Conservation (phyloP, 2,113 vertebrate species). For the Nibea albiflora region DNA sequence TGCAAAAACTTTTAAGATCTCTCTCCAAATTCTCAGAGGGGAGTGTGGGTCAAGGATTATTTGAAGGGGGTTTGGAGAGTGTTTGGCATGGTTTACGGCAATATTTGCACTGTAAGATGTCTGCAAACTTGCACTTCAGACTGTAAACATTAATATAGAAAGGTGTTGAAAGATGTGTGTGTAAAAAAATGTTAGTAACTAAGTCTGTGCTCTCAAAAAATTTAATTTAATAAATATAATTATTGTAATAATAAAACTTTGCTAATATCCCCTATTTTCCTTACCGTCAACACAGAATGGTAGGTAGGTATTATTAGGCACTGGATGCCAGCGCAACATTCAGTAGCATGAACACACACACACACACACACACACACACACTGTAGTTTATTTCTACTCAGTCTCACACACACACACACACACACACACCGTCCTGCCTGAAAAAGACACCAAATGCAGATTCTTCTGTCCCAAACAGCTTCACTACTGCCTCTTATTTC, state of each 20-base stretch:
- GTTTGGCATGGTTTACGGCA: constrained; percentile 41
- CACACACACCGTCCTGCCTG: not conserved
- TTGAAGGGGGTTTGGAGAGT: constrained; percentile 34
- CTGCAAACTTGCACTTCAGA: constrained; percentile 2
- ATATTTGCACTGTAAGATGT: constrained; percentile 55
- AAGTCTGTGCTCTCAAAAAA: not conserved
- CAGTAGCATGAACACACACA: too few relatives aligned
- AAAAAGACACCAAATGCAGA: too few relatives aligned
- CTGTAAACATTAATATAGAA: constrained; percentile 22
- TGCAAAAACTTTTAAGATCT: constrained; percentile 62
- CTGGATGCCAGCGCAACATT: too few relatives aligned
- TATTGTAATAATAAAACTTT: not conserved
- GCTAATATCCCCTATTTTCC: not conserved
- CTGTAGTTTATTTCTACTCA: not conserved
- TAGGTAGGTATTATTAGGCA: too few relatives aligned
- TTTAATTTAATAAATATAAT: not conserved
- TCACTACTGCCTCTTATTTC: not conserved
- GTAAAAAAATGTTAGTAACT: not conserved
- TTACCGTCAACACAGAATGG: too few relatives aligned
- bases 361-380: too few relatives aligned
- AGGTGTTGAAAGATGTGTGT: not conserved
- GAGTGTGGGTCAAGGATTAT: constrained; percentile 68
- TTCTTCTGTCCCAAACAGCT: not conserved
- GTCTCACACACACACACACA: not conserved
- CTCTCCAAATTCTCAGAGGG: constrained; percentile 50